Evolutionary conservation across 2,888 invertebrate genomes (phyloP), one percentile per base, ranked within the genome.

Genomic region (Imbricaverruca yamaguchii): DNA sequence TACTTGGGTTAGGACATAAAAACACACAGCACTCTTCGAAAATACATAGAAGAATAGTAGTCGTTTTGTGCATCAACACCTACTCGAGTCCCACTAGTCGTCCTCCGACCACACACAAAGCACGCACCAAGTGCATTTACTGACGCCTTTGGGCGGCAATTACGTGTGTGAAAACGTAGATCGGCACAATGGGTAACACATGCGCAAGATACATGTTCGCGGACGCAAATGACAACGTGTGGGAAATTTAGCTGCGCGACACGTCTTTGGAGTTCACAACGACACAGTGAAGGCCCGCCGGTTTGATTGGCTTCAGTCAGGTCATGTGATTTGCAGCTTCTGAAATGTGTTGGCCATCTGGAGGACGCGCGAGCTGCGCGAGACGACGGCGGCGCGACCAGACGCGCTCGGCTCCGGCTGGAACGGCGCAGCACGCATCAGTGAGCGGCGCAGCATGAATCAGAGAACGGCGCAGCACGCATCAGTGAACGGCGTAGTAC

Each of bases 331-430:
- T 65, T 83, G 83, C 67, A 83, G 83, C 80, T 83, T 83, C 80
- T 83, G 83, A 80, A 83, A 83, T 79, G 83, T 83, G 79, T 81
- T 83, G 80, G 83, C 83, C 83, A 83, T 83, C 80, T 83, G 82
- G 11, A 83, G 82, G 7, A 83, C 83, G 39, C 83, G 83, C 80
- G 83, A 83, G 81, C 82, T 83, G 15, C 83, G 82, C 2, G 83
- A 81, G 11, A 82, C 82, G 15, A 25, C 23, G 55, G 65, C 59
- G 4, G 53, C 21, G 15, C 74, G 39, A 12, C 69, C 80, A 3
- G 56, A 23, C 23, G 25, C 39, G 39, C 39, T 55, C 69, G 57
- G 69, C 55, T 67, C 67, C 25, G 67, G 13, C 25, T 67, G 65
- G 11, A 23, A 67, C 39, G 39, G 39, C 39, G 39, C 39, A 39